Conservation (phyloP, 2,888 invertebrate species). For the Drosophila neutralis region DNA sequence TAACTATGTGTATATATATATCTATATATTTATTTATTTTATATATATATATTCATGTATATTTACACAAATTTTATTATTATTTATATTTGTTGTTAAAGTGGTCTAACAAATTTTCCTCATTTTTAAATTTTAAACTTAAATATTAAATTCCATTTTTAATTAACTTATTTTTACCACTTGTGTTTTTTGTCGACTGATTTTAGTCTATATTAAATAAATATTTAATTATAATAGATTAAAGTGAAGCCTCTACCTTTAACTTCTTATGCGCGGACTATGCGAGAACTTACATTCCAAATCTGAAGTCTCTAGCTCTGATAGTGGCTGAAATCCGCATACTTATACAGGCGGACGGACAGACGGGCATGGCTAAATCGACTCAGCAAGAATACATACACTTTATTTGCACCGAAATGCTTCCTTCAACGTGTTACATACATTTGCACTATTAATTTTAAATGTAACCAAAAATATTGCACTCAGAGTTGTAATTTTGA, state of each 20-base stretch:
- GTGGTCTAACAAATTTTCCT: too few relatives aligned
- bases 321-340: not conserved
- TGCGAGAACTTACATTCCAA: too few relatives aligned
- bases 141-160: not conserved
- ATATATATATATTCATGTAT: too few relatives aligned
- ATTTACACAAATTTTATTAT: too few relatives aligned
- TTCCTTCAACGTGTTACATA: not conserved
- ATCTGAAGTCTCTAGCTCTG: not conserved
- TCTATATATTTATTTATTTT: too few relatives aligned
- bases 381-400: too few relatives aligned
- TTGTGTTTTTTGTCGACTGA: not conserved
- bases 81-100: too few relatives aligned
- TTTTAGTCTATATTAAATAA: too few relatives aligned
- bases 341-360: too few relatives aligned
- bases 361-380: too few relatives aligned
- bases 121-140: not conserved
- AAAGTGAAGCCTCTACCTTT: not conserved
- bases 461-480: not conserved
- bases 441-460: not conserved
- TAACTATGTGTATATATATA: not conserved
- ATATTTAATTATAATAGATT: too few relatives aligned
- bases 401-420: not conserved
- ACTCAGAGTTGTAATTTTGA: conserved; percentile 22
- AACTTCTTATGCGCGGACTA: too few relatives aligned
- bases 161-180: not conserved